Base-by-base conservation (phyloP, 2,888 invertebrate species). In the Strigamia maritima region DNA sequence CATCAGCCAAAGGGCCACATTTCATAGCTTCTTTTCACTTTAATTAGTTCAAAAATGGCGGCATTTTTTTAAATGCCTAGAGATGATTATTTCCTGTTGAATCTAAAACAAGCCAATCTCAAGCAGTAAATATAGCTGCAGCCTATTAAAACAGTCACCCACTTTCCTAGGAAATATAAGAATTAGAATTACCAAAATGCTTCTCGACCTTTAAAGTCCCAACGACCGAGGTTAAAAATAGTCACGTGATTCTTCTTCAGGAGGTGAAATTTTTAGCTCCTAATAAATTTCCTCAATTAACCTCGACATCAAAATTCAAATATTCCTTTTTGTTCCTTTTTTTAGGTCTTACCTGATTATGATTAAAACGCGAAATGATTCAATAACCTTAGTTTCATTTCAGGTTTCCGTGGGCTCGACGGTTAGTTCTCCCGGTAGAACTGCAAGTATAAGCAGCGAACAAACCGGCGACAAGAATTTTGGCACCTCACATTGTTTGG, bases 401-500 rank as follows among this genome's bases (percentile, higher is more conserved):
- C 16, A 16, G 1, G 16, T 49, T 49, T 49, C 49, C 44, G 16
- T 3, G n/a, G n/a, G 14, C n/a, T 2, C 49, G n/a, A 19, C n/a
- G 49, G n/a, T 49, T 49, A 49, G 49, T 49, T 49, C 49, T 49
- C 49, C 3, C 40, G 3, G 16, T 49, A 49, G 65, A 65, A 65
- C 24, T 65, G 24, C 49, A 49, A n/a, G 49, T 16, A 12, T 19
- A 60, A 60, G n/a, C 24, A 60, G 16, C n/a, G 65, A 65, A 65
- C 65, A 24, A 24, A 65, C 65, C 24, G 65, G 65, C 65, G 65
- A 65, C 65, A 65, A 65, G 65, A 65, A 65, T 65, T 65, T 65
- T 65, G 65, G 65, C 65, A 65, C 28, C 65, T 65, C 26, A 26
- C 65, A 26, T 65, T 65, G 65, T 65, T 65, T 65, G 7, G 65